Conservation (phyloP, 2,113 vertebrate genomes). For the Eulemur macaco region DNA sequence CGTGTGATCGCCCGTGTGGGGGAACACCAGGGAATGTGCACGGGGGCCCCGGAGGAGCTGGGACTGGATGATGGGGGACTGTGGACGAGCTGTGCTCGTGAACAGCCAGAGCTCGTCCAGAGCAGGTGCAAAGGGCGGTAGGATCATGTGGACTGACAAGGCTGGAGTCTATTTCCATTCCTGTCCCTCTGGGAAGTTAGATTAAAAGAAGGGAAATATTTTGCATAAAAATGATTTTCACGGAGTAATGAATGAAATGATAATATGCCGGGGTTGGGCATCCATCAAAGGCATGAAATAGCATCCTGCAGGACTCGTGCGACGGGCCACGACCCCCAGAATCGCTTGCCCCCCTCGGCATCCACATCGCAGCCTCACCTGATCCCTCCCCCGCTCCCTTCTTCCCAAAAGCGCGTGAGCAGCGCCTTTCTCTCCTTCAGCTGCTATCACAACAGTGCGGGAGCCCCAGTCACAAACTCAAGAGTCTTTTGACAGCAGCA, state of each 20-base stretch:
- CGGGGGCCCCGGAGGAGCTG: rapidly evolving
- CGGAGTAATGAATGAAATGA: conserved; percentile 54
- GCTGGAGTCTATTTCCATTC: conserved; percentile 39
- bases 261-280: neutral
- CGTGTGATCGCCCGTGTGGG: neutral
- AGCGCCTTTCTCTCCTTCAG: conserved; percentile 73
- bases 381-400: neutral
- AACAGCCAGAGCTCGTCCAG: neutral
- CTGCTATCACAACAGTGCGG: conserved; percentile 81
- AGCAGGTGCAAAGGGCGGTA: neutral
- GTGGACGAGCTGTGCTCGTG: neutral
- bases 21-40: neutral
- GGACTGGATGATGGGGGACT: neutral
- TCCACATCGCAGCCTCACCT: neutral
- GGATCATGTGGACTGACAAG: neutral
- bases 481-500: conserved; percentile 92
- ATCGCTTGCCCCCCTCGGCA: neutral
- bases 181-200: conserved; percentile 55
- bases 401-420: neutral
- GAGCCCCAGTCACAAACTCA: conserved; percentile 85
- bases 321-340: neutral
- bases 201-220: conserved; percentile 70
- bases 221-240: conserved; percentile 73
- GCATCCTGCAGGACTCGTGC: neutral
- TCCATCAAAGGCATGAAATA: conserved; percentile 41